A percentile compares a stretch with the other conserved stretches of the same genome.
Evolutionary conservation across 2,888 invertebrate genomes (phyloP).

Genomic region (Hipparchia sbordonii): DNA sequence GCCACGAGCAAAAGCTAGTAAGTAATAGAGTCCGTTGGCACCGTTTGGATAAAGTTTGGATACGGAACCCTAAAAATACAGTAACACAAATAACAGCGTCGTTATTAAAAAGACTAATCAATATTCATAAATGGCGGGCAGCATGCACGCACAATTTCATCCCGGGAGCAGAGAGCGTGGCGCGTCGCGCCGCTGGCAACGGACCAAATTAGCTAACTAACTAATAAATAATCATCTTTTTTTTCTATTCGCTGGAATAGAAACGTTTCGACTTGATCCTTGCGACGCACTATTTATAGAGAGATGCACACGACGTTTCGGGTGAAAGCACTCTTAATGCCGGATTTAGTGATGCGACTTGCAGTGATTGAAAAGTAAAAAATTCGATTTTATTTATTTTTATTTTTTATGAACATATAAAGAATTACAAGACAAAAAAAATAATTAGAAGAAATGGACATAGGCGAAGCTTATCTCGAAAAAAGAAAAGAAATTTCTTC

Average conservation of each 20-base stretch:
- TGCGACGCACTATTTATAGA: slow-evolving; percentile 72
- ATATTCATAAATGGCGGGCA: slow-evolving; percentile 38
- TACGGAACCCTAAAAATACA: slow-evolving; percentile 1
- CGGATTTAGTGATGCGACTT: slow-evolving; percentile 46
- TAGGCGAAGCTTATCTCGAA: too few relatives aligned
- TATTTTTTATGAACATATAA: too few relatives aligned
- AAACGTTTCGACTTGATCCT: slow-evolving; percentile 75
- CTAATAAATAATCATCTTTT: slow-evolving; percentile 83
- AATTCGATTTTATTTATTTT: not conserved
- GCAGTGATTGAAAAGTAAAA: not conserved
- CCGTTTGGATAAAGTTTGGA: too few relatives aligned
- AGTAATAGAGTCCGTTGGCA: not conserved
- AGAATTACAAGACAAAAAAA: too few relatives aligned
- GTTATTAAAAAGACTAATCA: slow-evolving; percentile 27
- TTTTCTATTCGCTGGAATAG: slow-evolving; percentile 81
- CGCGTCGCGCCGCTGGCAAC: slow-evolving; percentile 73
- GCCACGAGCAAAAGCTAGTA: too few relatives aligned
- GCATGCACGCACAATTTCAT: slow-evolving; percentile 75
- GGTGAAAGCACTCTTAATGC: slow-evolving; percentile 81
- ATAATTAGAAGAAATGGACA: too few relatives aligned
- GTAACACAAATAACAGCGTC: not conserved
- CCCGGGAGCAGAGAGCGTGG: slow-evolving; percentile 75
- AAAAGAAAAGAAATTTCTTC: too few relatives aligned
- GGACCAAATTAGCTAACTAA: slow-evolving; percentile 82
- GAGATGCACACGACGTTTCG: slow-evolving; percentile 77